Evolutionary conservation across 2,888 invertebrate genomes (phyloP), one percentile per base, ranked within the genome.

Genomic region (Dilophus febrilis): DNA sequence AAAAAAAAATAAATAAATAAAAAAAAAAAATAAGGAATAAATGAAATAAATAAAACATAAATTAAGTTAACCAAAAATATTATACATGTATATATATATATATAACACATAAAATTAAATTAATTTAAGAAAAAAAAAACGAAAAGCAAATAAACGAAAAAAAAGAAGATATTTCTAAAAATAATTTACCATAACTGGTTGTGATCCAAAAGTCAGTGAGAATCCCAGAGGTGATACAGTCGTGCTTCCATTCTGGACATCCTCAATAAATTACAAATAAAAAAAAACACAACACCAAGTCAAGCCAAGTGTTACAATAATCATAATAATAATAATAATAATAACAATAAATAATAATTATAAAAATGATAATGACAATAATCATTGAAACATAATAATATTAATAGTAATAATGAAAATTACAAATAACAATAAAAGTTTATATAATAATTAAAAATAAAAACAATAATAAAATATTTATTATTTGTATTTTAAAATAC

Each of bases 1-100:
- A 35, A 13, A 39, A 38, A 29, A 35, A 27, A 40, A 27, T 22
- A 26, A 45, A 28, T 44, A 27, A 62, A 64, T 62, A 61, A 54
- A 51, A 51, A 53, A 51, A 49, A 48, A 47, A 49, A 50, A 50
- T 46, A 47, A 54, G 56, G 53, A 49, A 40, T 47, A 53, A 54
- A 46, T 35, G 42, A 46, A 46, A 42, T 43, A 44, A 51, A 48
- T 53, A 41, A 40, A 50, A 46, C 45, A 38, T 45, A 42, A 43
- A 43, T 42, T 47, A 46, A 43, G 37, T 48, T 45, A 45, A 40
- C 47, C 44, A 48, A 48, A n/a, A 42, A 18, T 29, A 30, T 12
- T n/a, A 19, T 14, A 38, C 35, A 18, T 41, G 14, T 18, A 4
- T 27, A 14, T 17, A 4, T 12, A 22, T 30, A 18, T 40, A 26